Evolutionary conservation across 2,797 vertebrate genomes (phyloP), one percentile per base, ranked within the genome.

Genomic region (Mus spretus): DNA sequence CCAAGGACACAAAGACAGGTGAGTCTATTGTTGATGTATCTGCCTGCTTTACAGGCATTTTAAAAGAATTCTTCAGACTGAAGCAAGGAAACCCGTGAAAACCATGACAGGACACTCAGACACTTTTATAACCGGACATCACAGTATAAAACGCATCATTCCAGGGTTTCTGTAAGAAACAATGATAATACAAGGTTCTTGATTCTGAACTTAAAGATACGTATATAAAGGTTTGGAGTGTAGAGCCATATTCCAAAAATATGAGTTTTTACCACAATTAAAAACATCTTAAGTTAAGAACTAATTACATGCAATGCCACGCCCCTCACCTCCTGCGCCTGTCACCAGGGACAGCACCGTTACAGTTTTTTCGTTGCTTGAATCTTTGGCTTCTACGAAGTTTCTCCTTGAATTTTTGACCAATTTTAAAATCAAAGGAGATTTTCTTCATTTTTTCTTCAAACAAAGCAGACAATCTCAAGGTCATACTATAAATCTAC

Each of bases 401-500:
- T 98, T 99, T 99, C 74, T 99, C 98, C 22, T 98, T 99, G 98
- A 99, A 99, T 97, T 99, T 99, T 90, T 99, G 98, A n/a, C 99
- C 99, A 7, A 99, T 99, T 98, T 99, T 99, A 98, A 99, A 99
- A 96, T 99, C 99, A 0, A 99, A 99, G 97, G 99, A 99, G 96
- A 99, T 99, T 96, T 98, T 99, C 97, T 99, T 98, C 98, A 99
- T 99, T 96, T 99, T 99, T 98, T 99, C 99, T 98, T 99, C 99
- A 90, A 99, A 99, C 95, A 99, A 99, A 14, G 99, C 99, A 77
- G 99, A 99, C 74, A 99, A 98, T 74, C 99, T 99, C 98, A 99
- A 97, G 6, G 99, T 99, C 99, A 99, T 99, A 40, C 99, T 99
- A 92, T 99, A 99, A 98, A 99, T 99, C 99, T 99, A 96, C 2